phyloP scores from a whole-genome alignment of 2,888 invertebrate genomes.

The Mamestra brassicae region DNA sequence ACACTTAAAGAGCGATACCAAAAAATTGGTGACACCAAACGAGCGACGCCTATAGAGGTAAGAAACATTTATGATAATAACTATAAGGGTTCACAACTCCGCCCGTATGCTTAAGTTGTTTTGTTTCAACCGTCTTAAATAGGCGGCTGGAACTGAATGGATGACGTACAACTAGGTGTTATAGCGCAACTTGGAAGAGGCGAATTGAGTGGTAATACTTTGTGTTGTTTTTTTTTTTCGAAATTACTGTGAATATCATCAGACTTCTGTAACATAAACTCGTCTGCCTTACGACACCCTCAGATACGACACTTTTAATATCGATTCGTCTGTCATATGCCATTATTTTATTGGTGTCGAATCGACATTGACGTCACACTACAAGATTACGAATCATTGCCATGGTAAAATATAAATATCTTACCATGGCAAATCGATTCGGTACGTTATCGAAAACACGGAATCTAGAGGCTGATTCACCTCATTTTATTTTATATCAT shows the following conservation, averaged over 20 bases:
- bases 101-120: no score
- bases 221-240: no score
- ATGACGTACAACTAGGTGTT: not conserved
- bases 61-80: conserved; percentile 17
- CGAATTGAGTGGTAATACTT: no score
- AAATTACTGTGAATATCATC: no score
- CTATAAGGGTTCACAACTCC: no score
- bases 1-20: conserved; percentile 99
- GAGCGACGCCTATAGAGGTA: conserved; percentile 99
- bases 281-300: not conserved
- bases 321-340: not conserved
- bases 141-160: no score
- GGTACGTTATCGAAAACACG: conserved; percentile 27
- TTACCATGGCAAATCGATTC: conserved; percentile 27
- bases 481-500: conserved; percentile 1
- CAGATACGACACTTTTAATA: not conserved
- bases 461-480: conserved; percentile 6
- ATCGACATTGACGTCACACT: conserved; percentile 36
- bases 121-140: no score
- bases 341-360: conserved; percentile 16
- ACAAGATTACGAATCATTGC: conserved; percentile 32
- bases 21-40: conserved; percentile 99
- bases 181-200: not conserved
- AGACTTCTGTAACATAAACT: not conserved
- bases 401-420: conserved; percentile 37